These are phyloP conservation scores for Onychomys arenicola DNA, from an alignment of 2,797 vertebrate genomes.

Conservation along the genomic window DNA sequence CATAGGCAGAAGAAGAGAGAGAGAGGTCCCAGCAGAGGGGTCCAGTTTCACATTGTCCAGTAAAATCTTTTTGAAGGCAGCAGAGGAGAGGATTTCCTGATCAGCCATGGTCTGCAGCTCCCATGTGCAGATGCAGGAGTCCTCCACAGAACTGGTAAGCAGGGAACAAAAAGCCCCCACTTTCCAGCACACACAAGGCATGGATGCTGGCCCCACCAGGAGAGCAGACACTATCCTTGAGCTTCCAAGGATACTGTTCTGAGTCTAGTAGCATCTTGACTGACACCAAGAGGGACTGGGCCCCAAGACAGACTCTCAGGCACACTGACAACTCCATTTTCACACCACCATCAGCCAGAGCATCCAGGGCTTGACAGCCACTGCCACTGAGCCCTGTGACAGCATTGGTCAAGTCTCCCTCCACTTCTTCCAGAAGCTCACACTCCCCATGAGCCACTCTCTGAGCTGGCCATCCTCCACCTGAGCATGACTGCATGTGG, in stretches of 20 bases:
- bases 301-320: slow-evolving; percentile 94
- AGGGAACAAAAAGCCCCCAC: not conserved
- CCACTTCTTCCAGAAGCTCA: slow-evolving; percentile 97
- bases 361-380: slow-evolving; percentile 95
- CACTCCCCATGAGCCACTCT: slow-evolving; percentile 95
- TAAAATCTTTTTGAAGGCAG: slow-evolving; percentile 97
- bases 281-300: slow-evolving; percentile 95
- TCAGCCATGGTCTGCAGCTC: slow-evolving; percentile 96
- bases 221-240: too few species aligned
- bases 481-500: slow-evolving; percentile 92
- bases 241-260: too few species aligned
- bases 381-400: slow-evolving; percentile 97
- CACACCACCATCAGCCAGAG: slow-evolving; percentile 96
- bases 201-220: too few species aligned
- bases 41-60: slow-evolving; percentile 95
- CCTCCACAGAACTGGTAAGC: too few species aligned
- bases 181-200: slow-evolving; percentile 78
- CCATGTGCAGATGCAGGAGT: slow-evolving; percentile 67
- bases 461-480: slow-evolving; percentile 94
- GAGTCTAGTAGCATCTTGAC: too few species aligned
- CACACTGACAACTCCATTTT: slow-evolving; percentile 98
- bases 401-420: slow-evolving; percentile 96
- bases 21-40: slow-evolving; percentile 85
- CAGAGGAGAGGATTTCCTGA: slow-evolving; percentile 94
- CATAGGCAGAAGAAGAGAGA: slow-evolving; percentile 85